Evolutionary conservation across 2,888 invertebrate genomes (phyloP), one percentile per base, ranked within the genome.

Genomic region (Drosophila fungiperda): DNA sequence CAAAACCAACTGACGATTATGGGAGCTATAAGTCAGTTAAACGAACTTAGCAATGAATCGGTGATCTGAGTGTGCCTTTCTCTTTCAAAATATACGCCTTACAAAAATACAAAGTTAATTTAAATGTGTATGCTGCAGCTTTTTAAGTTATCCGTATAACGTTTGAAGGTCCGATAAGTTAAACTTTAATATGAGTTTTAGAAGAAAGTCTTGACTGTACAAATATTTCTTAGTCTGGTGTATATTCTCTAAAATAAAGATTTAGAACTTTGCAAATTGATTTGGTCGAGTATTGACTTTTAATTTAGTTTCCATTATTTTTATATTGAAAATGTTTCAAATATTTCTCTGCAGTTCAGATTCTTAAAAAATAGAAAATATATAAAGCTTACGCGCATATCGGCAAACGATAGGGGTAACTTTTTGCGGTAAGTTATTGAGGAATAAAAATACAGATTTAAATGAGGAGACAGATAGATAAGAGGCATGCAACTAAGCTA

Each of bases 351-450:
- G 35, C 53, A 38, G 17, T 12, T 38, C 5, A n/a, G 11, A 42
- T 15, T 29, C 4, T 45, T 59, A 23, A 32, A 5, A 67, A 17
- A 48, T 38, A 57, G 26, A 67, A 57, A 68, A 20, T 61, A 58
- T 42, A n/a, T 26, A 55, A 86, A 82, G 90, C 91, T 92, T 92
- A 92, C 91, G 74, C 91, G 90, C 89, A 92, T 80, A 90, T 92
- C 90, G 78, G 80, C 82, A 68, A 86, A 64, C 81, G 80, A 87
- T 83, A 92, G 82, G 58, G 91, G 92, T 80, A 92, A 90, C 92
- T 92, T 90, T 76, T 69, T 50, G 58, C 57, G 63, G 20, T 33
- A 66, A 78, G 59, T 59, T 49, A 61, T 50, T 20, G 35, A 73
- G 74, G 54, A 68, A 68, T 35, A 23, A 64, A 69, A 50, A 66